Conservation (phyloP, 92 coral and sea anemone genomes). For the Zoanthus gigantus region DNA sequence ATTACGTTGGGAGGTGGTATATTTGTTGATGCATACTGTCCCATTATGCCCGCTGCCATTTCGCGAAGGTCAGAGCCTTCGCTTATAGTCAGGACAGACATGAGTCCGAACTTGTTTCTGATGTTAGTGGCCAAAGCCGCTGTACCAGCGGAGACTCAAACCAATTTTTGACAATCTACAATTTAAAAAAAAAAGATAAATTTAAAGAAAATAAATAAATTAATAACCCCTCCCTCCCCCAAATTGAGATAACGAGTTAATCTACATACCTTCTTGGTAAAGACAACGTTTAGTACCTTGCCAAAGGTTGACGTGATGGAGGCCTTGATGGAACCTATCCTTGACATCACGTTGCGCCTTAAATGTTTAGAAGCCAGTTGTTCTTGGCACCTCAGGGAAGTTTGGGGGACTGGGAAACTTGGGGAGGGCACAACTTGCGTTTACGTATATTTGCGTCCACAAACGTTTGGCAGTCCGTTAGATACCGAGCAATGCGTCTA, state of each 20-base stretch:
- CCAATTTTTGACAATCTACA: neutral
- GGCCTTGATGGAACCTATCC: neutral
- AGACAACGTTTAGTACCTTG: neutral
- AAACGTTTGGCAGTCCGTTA: neutral
- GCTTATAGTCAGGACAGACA: neutral
- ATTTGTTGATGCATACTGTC: neutral
- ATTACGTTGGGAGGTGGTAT: neutral
- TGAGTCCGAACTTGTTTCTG: neutral
- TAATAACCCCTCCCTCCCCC: neutral
- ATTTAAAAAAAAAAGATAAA: neutral
- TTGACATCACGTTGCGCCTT: neutral
- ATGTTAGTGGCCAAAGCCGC: neutral
- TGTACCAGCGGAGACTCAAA: neutral
- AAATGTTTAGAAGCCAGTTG: neutral
- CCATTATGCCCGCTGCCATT: neutral
- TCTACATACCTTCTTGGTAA: neutral
- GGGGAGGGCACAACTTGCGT: neutral
- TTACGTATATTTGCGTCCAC: neutral
- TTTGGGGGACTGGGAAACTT: neutral
- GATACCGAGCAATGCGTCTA: neutral
- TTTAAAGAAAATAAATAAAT: neutral
- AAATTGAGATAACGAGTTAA: neutral
- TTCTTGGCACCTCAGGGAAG: neutral
- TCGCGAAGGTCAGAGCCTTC: neutral
- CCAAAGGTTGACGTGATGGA: constrained; percentile 7